Evolutionary conservation across 2,113 vertebrate genomes (phyloP), one percentile per base, ranked within the genome.

Genomic region (Brachirus orientalis): DNA sequence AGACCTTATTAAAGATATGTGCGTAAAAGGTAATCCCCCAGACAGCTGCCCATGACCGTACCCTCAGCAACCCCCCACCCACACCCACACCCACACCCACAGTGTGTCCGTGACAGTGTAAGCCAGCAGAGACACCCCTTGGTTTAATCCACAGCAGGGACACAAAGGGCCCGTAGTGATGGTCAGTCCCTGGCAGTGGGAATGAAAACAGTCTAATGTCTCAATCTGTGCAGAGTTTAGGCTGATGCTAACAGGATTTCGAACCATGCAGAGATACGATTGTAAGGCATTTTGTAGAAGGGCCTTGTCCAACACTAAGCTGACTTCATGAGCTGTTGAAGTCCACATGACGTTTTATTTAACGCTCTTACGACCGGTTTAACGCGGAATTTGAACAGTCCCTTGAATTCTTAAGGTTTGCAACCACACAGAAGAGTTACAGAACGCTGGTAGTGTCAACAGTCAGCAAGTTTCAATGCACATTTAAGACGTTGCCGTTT

Each of bases 1-100:
- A 91, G 89, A 88, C 88, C 77, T 87, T 81, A 88, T 91, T 91
- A 88, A 63, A 76, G 56, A 86, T 63, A 62, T 56, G 69, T 60
- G 72, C 67, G 63, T 66, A 45, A 53, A 67, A 59, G 74, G 77
- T 88, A 86, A 91, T 87, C 87, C 79, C 60, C 47, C 63, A 75
- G 56, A 50, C 85, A 88, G 87, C 88, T 90, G 90, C 79, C 75
- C 63, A 22, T 71, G 72, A 67, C 82, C 72, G 3, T 75, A 80
- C 73, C 75, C 75, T 55, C 48, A 9, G 51, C 61, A 60, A 36
- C 66, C 58, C 72, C 52, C 44, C 47, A 43, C 58, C 19, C 28
- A 50, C 10, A 50, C 47, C 12, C 3, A 45, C 63, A 36, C 67
- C 35, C 36, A 52, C 46, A 53, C 63, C 38, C 67, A 38, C 41